Percentiles rank a stretch among this genome's conserved stretches.
phyloP scores from a whole-genome alignment of 1,140 invertebrate species.

The Harlomillsia oculata region DNA sequence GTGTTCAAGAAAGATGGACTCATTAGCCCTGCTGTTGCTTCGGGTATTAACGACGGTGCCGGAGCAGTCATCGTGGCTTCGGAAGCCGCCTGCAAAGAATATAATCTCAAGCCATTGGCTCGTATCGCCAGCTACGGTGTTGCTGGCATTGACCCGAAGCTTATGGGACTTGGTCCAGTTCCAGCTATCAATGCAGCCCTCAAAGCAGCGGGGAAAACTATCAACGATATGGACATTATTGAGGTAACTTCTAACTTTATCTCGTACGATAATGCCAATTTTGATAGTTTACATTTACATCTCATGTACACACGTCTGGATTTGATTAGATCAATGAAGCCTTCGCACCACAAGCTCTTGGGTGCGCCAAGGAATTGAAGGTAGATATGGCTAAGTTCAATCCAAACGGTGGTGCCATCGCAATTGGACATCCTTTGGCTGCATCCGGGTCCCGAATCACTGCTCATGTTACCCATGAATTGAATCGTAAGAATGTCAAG shows the following conservation, averaged over 20 bases:
- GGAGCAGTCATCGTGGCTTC: slow-evolving; percentile 79
- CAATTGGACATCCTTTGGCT: slow-evolving; percentile 88
- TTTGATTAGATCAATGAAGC: slow-evolving; percentile 85
- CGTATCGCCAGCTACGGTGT: slow-evolving; percentile 48
- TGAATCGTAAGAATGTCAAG: slow-evolving; percentile 73
- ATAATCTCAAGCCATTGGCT: slow-evolving; percentile 69
- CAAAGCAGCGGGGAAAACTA: slow-evolving; percentile 56
- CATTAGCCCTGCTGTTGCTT: slow-evolving; percentile 66
- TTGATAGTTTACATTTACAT: too few species aligned
- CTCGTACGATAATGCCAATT: too few species aligned
- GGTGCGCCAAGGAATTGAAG: slow-evolving; percentile 71
- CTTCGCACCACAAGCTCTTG: slow-evolving; percentile 82
- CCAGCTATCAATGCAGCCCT: slow-evolving; percentile 79
- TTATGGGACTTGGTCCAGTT: slow-evolving; percentile 71
- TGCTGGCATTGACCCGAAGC: slow-evolving; percentile 61
- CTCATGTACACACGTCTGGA: background rate
- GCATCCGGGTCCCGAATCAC: slow-evolving; percentile 91
- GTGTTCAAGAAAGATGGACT: slow-evolving; percentile 94
- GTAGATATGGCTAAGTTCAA: slow-evolving; percentile 82
- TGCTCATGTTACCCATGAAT: slow-evolving; percentile 82
- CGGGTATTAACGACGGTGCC: slow-evolving; percentile 92
- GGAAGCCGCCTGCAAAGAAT: slow-evolving; percentile 72
- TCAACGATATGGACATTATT: slow-evolving; percentile 83
- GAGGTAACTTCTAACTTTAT: too few species aligned
- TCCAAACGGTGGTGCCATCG: slow-evolving; percentile 92